Percentiles rank a stretch among this genome's conserved stretches.
phyloP scores from a whole-genome alignment of 2,888 invertebrate species.

The Diplolepis rosae region DNA sequence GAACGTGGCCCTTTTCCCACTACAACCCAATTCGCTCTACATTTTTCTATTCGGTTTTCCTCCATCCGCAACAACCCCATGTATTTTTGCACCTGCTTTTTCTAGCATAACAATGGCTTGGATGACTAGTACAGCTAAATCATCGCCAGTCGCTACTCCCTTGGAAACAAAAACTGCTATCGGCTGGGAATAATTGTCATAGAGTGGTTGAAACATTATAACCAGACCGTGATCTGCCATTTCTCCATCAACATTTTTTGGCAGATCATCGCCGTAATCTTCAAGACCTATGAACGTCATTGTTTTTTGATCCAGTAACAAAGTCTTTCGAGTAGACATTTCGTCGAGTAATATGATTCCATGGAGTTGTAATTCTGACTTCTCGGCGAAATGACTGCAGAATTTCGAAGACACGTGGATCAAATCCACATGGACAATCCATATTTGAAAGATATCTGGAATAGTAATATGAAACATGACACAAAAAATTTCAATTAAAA shows the following conservation, averaged over 20 bases:
- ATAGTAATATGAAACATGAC: too few species aligned
- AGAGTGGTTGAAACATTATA: slow-evolving; percentile 45
- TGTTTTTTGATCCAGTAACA: slow-evolving; percentile 37
- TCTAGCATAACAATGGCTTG: slow-evolving; percentile 37
- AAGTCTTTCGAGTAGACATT: slow-evolving; percentile 38
- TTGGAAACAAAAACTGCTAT: slow-evolving; percentile 47
- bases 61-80: slow-evolving; percentile 46
- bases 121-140: slow-evolving; percentile 34
- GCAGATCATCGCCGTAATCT: slow-evolving; percentile 41
- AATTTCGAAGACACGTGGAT: slow-evolving; percentile 35
- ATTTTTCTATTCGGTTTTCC: slow-evolving; percentile 41
- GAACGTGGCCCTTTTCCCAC: slow-evolving; percentile 27
- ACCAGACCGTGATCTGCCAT: slow-evolving; percentile 46
- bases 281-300: slow-evolving; percentile 41
- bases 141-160: slow-evolving; percentile 35
- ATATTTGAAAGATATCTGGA: slow-evolving; percentile 38
- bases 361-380: slow-evolving; percentile 38
- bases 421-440: slow-evolving; percentile 40
- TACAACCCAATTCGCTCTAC: slow-evolving; percentile 40
- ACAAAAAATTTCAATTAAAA: too few species aligned
- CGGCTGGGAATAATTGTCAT: slow-evolving; percentile 44
- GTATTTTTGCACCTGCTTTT: slow-evolving; percentile 39
- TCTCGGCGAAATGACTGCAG: slow-evolving; percentile 33
- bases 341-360: slow-evolving; percentile 45
- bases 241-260: slow-evolving; percentile 28